Evolutionary conservation across 2,888 invertebrate species (phyloP).

Genomic region (Andrena fulva): DNA sequence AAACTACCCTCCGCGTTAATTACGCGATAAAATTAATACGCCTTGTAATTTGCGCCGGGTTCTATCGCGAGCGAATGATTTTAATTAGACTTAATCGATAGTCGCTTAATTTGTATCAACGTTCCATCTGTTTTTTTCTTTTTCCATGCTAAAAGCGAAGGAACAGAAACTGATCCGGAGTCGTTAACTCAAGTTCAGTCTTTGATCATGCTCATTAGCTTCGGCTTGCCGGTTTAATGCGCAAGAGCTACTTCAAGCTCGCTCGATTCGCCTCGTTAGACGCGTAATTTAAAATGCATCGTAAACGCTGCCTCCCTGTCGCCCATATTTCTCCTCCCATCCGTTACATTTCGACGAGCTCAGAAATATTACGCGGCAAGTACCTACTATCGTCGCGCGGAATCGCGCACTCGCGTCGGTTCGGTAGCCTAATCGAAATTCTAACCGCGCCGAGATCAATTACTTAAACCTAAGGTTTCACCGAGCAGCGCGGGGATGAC

Average conservation of each 20-base stretch:
- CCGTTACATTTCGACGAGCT: neutral
- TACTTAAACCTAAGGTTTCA: no score
- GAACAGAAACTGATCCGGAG: constrained; percentile 37
- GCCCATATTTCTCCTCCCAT: neutral
- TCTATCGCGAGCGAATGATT: constrained; percentile 3
- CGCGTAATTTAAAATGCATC: constrained; percentile 55
- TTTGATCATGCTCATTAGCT: constrained; percentile 55
- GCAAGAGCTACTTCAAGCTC: constrained; percentile 23
- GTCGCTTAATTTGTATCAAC: constrained; percentile 8
- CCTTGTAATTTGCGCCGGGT: constrained; percentile 17
- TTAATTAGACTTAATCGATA: constrained; percentile 39
- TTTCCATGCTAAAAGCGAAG: constrained; percentile 7
- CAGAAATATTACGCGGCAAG: constrained; percentile 4
- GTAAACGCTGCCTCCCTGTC: constrained; percentile 9
- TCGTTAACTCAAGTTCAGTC: constrained; percentile 41
- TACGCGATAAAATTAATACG: constrained; percentile 16
- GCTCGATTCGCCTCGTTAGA: constrained; percentile 56
- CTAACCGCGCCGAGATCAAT: constrained; percentile 4
- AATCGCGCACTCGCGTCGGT: neutral
- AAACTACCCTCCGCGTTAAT: constrained; percentile 4
- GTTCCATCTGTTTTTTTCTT: constrained; percentile 28
- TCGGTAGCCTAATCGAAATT: no score
- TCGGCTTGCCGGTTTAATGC: constrained; percentile 50
- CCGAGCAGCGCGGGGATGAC: no score
- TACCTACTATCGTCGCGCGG: neutral